A percentile compares a stretch with the other conserved stretches of the same genome.
phyloP scores from a whole-genome alignment of 64 coral and sea anemone genomes.

The Montipora efflorescens region DNA sequence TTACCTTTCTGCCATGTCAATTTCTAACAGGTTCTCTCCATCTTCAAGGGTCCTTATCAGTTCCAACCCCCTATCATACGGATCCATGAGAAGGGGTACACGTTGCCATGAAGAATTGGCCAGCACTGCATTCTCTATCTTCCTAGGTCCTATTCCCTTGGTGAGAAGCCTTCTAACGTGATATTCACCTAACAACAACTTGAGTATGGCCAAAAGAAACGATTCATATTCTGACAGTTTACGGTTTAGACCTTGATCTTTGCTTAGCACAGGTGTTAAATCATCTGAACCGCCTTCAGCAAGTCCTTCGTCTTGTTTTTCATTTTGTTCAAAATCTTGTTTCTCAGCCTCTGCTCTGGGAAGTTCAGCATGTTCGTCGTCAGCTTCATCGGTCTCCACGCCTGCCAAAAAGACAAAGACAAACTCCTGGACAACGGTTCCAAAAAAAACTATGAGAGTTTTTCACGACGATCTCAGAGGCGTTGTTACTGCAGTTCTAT shows the following conservation, averaged over 20 bases:
- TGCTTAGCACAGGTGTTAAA: not conserved
- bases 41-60: constrained; percentile 83
- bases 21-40: constrained; percentile 77
- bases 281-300: not conserved
- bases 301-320: not conserved
- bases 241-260: not conserved
- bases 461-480: too few relatives aligned
- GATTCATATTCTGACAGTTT: constrained; percentile 86
- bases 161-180: constrained; percentile 82
- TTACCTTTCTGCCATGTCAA: constrained; percentile 92
- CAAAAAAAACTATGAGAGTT: too few relatives aligned
- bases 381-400: constrained; percentile 13
- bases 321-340: constrained; percentile 49
- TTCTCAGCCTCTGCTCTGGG: constrained; percentile 33
- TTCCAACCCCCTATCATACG: constrained; percentile 84
- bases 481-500: too few relatives aligned
- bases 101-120: constrained; percentile 88
- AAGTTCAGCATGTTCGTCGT: not conserved
- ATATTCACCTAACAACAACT: constrained; percentile 86
- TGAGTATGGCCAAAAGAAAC: constrained; percentile 76
- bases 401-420: not conserved
- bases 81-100: constrained; percentile 87
- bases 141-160: constrained; percentile 86
- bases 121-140: constrained; percentile 90
- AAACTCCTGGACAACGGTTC: too few relatives aligned